Percentiles rank a stretch among this genome's conserved stretches.
Evolutionary conservation across 2,888 invertebrate genomes (phyloP).

Genomic region (Sycophila texana): DNA sequence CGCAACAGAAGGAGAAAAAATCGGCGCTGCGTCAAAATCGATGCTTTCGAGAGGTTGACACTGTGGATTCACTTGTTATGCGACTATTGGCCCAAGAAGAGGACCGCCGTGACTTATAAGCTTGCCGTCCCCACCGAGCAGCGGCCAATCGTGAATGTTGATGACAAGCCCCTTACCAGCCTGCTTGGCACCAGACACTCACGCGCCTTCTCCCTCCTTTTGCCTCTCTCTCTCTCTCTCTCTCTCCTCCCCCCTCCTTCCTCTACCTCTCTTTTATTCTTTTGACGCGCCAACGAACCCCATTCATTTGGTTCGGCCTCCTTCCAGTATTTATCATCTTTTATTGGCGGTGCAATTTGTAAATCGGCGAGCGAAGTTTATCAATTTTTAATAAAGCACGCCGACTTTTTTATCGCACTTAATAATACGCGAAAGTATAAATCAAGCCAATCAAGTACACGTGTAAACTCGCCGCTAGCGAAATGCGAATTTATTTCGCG

Average conservation of each 20-base stretch:
- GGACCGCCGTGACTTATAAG: constrained; percentile 73
- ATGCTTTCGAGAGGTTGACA: constrained; percentile 46
- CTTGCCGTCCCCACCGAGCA: constrained; percentile 71
- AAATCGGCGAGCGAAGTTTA: constrained; percentile 28
- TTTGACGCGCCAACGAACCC: not conserved
- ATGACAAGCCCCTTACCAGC: constrained; percentile 73
- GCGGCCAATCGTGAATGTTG: constrained; percentile 64
- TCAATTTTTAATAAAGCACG: constrained; percentile 25
- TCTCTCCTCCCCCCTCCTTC: constrained; percentile 3
- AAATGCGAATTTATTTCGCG: too few relatives aligned
- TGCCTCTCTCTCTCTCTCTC: not conserved
- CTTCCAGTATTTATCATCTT: constrained; percentile 15
- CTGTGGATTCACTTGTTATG: constrained; percentile 69
- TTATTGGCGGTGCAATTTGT: constrained; percentile 5
- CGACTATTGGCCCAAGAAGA: constrained; percentile 71
- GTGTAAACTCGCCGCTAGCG: too few relatives aligned
- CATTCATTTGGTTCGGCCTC: constrained; percentile 21
- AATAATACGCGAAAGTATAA: not conserved
- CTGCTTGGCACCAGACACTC: constrained; percentile 73
- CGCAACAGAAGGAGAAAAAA: not conserved
- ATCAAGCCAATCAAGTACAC: not conserved
- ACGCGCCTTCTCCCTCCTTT: constrained; percentile 18
- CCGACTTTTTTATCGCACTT: not conserved
- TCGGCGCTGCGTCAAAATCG: constrained; percentile 7
- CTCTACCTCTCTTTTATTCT: not conserved